Evolutionary conservation across 2,888 invertebrate genomes (phyloP).

Genomic region (Matsumyia berberina): DNA sequence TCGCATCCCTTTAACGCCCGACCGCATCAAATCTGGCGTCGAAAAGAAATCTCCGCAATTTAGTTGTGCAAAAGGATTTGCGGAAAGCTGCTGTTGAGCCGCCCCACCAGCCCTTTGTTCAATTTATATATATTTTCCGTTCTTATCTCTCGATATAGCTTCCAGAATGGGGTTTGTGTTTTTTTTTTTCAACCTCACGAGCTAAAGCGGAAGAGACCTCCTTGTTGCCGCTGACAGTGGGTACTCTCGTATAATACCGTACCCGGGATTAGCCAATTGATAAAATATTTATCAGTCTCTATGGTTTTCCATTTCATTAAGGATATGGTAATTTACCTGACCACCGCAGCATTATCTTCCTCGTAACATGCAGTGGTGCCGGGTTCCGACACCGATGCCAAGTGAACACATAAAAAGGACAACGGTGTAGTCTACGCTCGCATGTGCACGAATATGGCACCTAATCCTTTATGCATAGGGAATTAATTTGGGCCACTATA

Average conservation of each 20-base stretch:
- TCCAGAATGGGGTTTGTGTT: constrained; percentile 8
- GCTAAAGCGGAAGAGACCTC: constrained; percentile 7
- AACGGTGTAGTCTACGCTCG: constrained; percentile 6
- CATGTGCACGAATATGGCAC: constrained; percentile 46
- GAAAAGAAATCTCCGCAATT: constrained; percentile 75
- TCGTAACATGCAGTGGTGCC: constrained; percentile 19
- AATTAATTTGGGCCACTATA: constrained; percentile 71
- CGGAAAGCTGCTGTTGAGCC: constrained; percentile 65
- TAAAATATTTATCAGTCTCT: constrained; percentile 74
- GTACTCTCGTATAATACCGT: not conserved
- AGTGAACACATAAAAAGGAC: constrained; percentile 31
- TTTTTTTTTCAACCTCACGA: constrained; percentile 14
- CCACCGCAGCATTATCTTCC: constrained; percentile 57
- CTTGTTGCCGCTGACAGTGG: constrained; percentile 27
- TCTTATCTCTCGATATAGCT: constrained; percentile 70
- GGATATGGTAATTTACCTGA: constrained; percentile 71
- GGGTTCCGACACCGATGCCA: no score
- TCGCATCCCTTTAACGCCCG: constrained; percentile 67
- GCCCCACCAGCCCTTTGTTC: constrained; percentile 61
- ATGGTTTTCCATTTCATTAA: constrained; percentile 74
- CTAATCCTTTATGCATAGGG: constrained; percentile 75
- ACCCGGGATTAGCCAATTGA: constrained; percentile 72
- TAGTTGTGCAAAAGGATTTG: constrained; percentile 75
- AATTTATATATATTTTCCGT: constrained; percentile 54
- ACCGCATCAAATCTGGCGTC: constrained; percentile 75